phyloP scores from a whole-genome alignment of 1,140 invertebrate genomes.

The Teleogryllus occipitalis region DNA sequence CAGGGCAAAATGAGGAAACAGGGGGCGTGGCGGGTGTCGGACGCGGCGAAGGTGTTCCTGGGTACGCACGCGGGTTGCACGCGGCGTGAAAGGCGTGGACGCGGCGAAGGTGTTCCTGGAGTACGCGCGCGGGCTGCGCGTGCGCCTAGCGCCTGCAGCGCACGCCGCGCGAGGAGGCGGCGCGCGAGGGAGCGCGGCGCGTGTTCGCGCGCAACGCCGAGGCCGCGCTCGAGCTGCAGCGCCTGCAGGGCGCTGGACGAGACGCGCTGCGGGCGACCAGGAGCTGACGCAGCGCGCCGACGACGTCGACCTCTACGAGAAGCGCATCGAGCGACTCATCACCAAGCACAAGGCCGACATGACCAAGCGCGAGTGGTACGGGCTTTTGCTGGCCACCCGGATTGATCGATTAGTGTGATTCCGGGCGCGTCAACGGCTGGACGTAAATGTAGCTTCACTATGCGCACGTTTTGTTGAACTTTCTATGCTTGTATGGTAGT shows the following conservation, averaged over 20 bases:
- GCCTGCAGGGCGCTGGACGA: background rate
- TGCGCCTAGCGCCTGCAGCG: background rate
- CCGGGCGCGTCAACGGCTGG: too few relatives aligned
- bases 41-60: background rate
- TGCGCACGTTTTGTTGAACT: too few relatives aligned
- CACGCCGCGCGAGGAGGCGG: background rate
- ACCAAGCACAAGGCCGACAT: background rate
- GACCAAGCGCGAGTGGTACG: background rate
- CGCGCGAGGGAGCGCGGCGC: background rate
- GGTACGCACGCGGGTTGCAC: background rate
- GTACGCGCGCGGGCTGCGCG: background rate
- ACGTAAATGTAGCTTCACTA: too few relatives aligned
- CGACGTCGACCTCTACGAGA: background rate
- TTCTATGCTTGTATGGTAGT: too few relatives aligned
- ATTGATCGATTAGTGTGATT: too few relatives aligned
- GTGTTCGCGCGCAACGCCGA: background rate
- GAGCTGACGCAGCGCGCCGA: background rate
- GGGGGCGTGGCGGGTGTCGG: too few relatives aligned
- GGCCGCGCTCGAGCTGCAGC: background rate
- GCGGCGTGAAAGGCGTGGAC: too few relatives aligned
- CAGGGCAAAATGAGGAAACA: too few relatives aligned
- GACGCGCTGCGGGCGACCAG: background rate
- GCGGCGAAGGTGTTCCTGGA: background rate
- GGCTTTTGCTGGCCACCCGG: too few relatives aligned
- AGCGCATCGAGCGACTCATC: background rate